Evolutionary conservation across 2,113 vertebrate species (phyloP).

Genomic region (Perognathus longimembris): DNA sequence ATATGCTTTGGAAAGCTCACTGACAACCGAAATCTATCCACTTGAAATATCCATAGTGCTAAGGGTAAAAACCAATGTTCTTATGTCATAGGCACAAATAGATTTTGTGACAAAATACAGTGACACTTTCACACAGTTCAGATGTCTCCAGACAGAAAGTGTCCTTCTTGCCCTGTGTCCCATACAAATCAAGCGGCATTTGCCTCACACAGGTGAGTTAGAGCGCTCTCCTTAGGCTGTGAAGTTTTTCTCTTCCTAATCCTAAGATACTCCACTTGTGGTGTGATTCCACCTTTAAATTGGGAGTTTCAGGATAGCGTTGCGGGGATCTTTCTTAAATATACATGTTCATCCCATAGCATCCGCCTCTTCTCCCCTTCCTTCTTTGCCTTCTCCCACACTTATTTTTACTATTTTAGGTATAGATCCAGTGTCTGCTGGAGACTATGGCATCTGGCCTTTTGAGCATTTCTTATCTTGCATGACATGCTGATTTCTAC

Average conservation of each 20-base stretch:
- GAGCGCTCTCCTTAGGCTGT: not conserved
- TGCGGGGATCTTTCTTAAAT: not conserved
- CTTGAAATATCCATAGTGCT: not conserved
- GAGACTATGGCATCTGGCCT: too few species aligned
- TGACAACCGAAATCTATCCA: too few species aligned
- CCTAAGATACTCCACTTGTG: rapidly evolving
- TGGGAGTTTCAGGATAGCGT: too few species aligned
- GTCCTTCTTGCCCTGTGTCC: not conserved
- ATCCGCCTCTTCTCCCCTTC: too few species aligned
- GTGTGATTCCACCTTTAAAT: too few species aligned
- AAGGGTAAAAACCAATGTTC: not conserved
- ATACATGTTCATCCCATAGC: too few species aligned
- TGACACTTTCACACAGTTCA: not conserved
- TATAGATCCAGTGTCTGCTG: too few species aligned
- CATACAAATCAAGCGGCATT: not conserved
- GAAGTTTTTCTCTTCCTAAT: not conserved
- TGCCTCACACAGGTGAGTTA: too few species aligned
- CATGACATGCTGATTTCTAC: not conserved
- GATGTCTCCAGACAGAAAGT: not conserved
- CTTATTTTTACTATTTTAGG: too few species aligned
- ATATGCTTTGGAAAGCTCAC: not conserved
- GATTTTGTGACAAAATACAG: not conserved
- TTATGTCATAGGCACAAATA: not conserved
- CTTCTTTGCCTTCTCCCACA: too few species aligned
- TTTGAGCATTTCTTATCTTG: too few species aligned